A percentile compares a stretch with the other conserved stretches of the same genome.
Conservation (phyloP, 1,140 invertebrate genomes). For the Lordiphosa stackelbergi region DNA sequence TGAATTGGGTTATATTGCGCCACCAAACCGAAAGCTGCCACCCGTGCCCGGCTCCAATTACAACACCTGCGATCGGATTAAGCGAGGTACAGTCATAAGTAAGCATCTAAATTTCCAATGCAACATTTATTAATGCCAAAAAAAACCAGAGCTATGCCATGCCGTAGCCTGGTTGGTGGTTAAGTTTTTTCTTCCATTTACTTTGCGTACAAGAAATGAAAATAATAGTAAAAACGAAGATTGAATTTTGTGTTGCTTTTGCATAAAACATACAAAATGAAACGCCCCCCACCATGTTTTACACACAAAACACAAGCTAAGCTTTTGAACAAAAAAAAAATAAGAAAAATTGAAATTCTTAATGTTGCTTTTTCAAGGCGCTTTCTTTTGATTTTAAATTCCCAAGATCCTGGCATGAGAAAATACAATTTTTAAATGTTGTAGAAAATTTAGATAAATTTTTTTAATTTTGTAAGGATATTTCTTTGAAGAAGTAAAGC, state of each 20-base stretch:
- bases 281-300: constrained; percentile 8
- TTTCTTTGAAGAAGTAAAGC: background rate
- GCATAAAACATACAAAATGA: constrained; percentile 29
- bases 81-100: constrained; percentile 93
- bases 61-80: constrained; percentile 94
- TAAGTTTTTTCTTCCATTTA: constrained; percentile 70
- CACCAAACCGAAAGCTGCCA: constrained; percentile 92
- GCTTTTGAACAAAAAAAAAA: constrained; percentile 54
- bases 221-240: constrained; percentile 19
- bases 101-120: constrained; percentile 80
- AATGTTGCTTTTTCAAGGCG: constrained; percentile 54
- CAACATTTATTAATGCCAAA: constrained; percentile 71
- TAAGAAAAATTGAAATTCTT: constrained; percentile 30
- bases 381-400: constrained; percentile 41
- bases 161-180: constrained; percentile 25
- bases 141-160: constrained; percentile 25
- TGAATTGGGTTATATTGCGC: constrained; percentile 94
- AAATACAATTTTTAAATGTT: constrained; percentile 59
- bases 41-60: constrained; percentile 94
- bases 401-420: constrained; percentile 9
- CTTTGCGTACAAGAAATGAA: constrained; percentile 55
- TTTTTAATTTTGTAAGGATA: constrained; percentile 4
- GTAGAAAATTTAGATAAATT: constrained; percentile 56
- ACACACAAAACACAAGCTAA: constrained; percentile 35
- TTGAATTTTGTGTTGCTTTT: constrained; percentile 64